These are phyloP conservation scores for Cinclus cinclus DNA, from an alignment of 2,113 vertebrate genomes.

Conservation along the genomic window DNA sequence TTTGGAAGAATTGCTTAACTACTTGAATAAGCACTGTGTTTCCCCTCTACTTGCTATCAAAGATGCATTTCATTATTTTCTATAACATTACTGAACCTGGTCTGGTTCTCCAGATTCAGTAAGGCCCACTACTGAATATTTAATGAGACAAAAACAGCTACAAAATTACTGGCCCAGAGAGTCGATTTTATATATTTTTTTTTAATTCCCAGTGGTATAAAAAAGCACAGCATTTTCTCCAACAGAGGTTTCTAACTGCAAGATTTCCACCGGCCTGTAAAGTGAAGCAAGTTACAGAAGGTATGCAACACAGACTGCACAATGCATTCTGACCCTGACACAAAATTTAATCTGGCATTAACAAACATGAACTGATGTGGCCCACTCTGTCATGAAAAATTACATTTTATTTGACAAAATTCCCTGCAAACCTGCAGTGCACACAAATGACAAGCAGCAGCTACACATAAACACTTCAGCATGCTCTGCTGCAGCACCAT, in stretches of 20 bases:
- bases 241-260: background rate
- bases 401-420: background rate
- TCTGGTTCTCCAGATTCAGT: background rate
- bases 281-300: background rate
- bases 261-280: background rate
- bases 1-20: background rate
- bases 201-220: background rate
- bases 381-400: background rate
- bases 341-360: background rate
- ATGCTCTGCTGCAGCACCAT: background rate
- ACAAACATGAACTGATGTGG: background rate
- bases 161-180: background rate
- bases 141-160: background rate
- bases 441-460: background rate
- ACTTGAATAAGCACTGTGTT: background rate
- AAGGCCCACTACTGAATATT: background rate
- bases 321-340: background rate
- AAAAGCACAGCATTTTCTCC: background rate
- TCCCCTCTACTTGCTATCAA: background rate
- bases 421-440: background rate
- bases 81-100: background rate
- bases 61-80: background rate
- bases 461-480: background rate
- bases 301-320: background rate
- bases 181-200: fast-evolving